Evolutionary conservation across 2,797 vertebrate genomes (phyloP).

Genomic region (Sebastes nivosus): DNA sequence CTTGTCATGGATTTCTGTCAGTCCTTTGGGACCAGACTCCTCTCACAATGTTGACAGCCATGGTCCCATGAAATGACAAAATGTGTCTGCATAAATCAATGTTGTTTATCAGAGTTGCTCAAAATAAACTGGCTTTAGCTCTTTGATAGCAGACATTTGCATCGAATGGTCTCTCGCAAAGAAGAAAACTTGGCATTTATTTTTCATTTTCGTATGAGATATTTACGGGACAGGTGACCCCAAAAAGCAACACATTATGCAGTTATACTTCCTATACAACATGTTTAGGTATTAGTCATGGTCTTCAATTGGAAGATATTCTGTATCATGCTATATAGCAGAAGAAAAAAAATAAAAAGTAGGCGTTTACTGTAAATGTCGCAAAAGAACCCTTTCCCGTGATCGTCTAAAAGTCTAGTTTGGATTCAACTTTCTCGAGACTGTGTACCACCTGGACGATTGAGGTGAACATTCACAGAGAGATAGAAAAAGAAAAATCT

Average conservation of each 20-base stretch:
- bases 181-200: neutral
- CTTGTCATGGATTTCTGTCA: constrained; percentile 23
- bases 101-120: constrained; percentile 18
- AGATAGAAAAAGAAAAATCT: neutral
- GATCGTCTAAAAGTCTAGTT: neutral
- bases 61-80: constrained; percentile 19
- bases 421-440: neutral
- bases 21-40: constrained; percentile 4
- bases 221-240: neutral
- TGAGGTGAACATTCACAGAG: neutral
- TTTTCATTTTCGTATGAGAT: neutral
- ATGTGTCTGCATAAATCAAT: constrained; percentile 35
- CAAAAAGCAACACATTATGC: neutral
- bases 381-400: neutral
- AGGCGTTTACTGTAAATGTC: neutral
- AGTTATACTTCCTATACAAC: neutral
- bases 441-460: neutral
- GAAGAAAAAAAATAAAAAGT: neutral
- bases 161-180: neutral
- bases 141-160: constrained; percentile 18
- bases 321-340: neutral
- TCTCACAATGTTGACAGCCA: constrained; percentile 30
- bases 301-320: neutral
- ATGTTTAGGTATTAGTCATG: neutral
- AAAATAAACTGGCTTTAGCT: constrained; percentile 23